Evolutionary conservation across 2,113 vertebrate species (phyloP), one percentile per base, ranked within the genome.

Genomic region (Typhlomys cinereus): DNA sequence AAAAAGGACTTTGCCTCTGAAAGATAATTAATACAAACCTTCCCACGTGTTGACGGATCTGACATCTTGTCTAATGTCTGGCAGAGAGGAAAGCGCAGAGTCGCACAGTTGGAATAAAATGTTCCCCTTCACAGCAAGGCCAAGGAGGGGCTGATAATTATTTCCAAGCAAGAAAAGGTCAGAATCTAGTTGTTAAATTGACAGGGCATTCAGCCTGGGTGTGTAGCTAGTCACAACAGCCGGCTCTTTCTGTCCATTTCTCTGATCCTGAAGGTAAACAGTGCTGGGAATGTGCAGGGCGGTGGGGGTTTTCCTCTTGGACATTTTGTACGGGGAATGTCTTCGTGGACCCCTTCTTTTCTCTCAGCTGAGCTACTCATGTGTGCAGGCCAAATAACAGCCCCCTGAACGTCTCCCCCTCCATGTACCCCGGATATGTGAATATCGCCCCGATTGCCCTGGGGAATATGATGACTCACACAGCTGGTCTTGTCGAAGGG

Each of bases 151-250:
- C 95, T 94, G 88, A 95, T 97, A 97, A 98, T 98, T 98, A 98
- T 97, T 98, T 97, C 94, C 91, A 59, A 95, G 80, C 95, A 95
- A 97, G 92, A 93, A 97, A 97, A 98, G 97, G 97, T 97, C 96
- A 96, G 59, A 79, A 92, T 97, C 94, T 97, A 88, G 96, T 97
- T 97, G 96, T 90, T 96, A 64, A 92, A 71, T 75, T 94, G 67
- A 76, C 96, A 91, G 93, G 94, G 78, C 83, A 83, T 69, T 71
- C 88, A 64, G 34, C n/a, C 88, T 90, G 84, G 91, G 41, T 82
- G 29, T 48, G 62, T 94, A 92, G 12, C 96, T 96, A n/a, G 41
- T 79, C 92, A 84, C 84, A 29, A 93, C 91, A 86, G 84, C 62
- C 75, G 71, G 15, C 83, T 96, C 89, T 94, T 89, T 71, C 64